These are phyloP conservation scores for Melanchra persicariae DNA, from an alignment of 2,888 invertebrate genomes.

Conservation along the genomic window DNA sequence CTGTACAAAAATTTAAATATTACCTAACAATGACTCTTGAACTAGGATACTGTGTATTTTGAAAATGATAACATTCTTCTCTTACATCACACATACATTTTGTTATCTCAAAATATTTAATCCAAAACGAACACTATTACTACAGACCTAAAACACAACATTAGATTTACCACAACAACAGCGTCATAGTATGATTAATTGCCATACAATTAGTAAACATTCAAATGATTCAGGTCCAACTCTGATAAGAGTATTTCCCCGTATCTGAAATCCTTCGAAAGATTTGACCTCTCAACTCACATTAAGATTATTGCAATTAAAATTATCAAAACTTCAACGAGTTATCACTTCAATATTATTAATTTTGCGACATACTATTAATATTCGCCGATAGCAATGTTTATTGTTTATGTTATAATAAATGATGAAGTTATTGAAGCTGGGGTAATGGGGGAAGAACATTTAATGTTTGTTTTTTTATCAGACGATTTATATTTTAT, in stretches of 20 bases:
- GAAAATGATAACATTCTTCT: background rate
- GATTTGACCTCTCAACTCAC: conserved; percentile 18
- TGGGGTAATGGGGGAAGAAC: conserved; percentile 44
- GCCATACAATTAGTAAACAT: background rate
- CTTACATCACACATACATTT: background rate
- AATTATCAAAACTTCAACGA: background rate
- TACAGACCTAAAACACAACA: background rate
- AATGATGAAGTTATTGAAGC: background rate
- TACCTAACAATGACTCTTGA: too few species aligned
- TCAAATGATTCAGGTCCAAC: background rate
- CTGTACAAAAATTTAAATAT: too few species aligned
- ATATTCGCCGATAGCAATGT: conserved; percentile 16
- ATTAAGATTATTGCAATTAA: conserved; percentile 7
- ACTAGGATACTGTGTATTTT: too few species aligned
- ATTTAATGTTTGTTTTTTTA: background rate
- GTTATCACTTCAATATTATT: background rate
- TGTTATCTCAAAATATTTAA: background rate
- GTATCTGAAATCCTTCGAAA: background rate
- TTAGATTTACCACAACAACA: background rate
- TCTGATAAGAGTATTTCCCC: conserved; percentile 49
- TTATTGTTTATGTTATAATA: conserved; percentile 11
- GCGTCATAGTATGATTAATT: background rate
- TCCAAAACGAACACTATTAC: background rate
- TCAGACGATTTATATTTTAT: background rate
- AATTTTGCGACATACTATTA: background rate